Evolutionary conservation across 2,113 vertebrate genomes (phyloP).

Genomic region (Kryptolebias marmoratus): DNA sequence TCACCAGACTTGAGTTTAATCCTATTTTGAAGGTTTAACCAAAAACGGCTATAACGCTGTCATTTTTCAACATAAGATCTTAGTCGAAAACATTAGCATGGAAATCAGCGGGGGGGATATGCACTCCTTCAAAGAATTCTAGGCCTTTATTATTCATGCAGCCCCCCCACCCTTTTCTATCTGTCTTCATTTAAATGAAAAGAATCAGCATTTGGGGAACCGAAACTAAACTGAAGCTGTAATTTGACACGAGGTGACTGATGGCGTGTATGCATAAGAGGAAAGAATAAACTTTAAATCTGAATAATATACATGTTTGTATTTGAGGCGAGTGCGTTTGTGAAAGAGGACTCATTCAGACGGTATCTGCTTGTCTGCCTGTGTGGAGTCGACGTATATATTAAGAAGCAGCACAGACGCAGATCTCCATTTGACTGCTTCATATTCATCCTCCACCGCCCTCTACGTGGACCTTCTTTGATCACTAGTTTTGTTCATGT

Average conservation of each 20-base stretch:
- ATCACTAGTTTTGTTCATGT: conserved; percentile 60
- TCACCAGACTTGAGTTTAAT: too few relatives aligned
- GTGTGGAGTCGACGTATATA: conserved; percentile 25
- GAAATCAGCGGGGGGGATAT: too few relatives aligned
- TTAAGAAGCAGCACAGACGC: conserved; percentile 30
- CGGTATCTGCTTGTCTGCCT: background rate
- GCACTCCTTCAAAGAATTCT: too few relatives aligned
- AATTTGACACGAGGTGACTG: conserved; percentile 42
- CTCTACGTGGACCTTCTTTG: conserved; percentile 44
- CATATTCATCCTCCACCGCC: conserved; percentile 66
- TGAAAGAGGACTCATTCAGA: background rate
- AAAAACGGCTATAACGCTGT: too few relatives aligned
- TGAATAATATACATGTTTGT: conserved; percentile 1
- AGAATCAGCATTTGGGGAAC: conserved; percentile 33
- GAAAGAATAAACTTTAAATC: conserved; percentile 11
- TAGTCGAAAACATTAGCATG: too few relatives aligned
- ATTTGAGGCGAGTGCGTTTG: background rate
- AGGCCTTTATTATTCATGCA: conserved; percentile 33
- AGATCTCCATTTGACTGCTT: conserved; percentile 65
- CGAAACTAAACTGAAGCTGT: background rate
- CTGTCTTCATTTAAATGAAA: background rate
- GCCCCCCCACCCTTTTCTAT: background rate
- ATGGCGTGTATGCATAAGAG: conserved; percentile 7
- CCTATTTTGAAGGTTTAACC: too few relatives aligned
- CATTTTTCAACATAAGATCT: too few relatives aligned